Evolutionary conservation across 1,140 invertebrate genomes (phyloP), one percentile per base, ranked within the genome.

Genomic region (Dysdera silvatica): DNA sequence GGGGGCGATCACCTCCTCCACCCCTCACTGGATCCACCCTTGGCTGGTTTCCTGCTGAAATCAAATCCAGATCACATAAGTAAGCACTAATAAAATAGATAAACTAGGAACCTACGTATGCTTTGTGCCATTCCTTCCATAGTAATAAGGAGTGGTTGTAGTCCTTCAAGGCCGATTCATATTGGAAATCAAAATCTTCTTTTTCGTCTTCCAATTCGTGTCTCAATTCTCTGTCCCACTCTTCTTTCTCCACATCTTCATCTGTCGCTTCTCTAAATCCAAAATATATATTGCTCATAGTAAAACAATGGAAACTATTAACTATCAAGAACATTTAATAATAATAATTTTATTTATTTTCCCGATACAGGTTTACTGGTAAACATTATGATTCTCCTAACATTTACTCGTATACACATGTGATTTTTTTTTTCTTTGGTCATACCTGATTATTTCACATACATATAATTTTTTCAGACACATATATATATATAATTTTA

Each of bases 151-250:
- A n/a, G n/a, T n/a, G n/a, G n/a, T n/a, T n/a, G n/a, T n/a, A n/a
- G n/a, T 71, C 68, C 26, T 72, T 71, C 68, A 78, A 61, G 45
- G 75, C 67, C 24, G 70, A 69, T 31, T 76, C 72, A 66, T 76
- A 80, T 8, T 73, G 61, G 16, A 65, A 12, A 58, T 75, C 71
- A 67, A 72, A 70, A 58, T 79, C 78, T 66, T 78, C 75, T 52
- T 71, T 68, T 29, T 77, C 55, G 66, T 82, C 80, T 55, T 75
- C 70, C n/a, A 80, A 41, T 64, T 81, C 79, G 52, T 77, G 74
- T 32, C 76, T 71, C 18, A 81, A 71, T 48, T 80, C 77, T 59
- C 73, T 68, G 58, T 79, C 71, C 77, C 77, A 79, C 12, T 59
- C 45, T 37, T 67, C 54, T 65, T 74, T 70, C 56, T 79, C 78